Evolutionary conservation across 2,113 vertebrate genomes (phyloP).

Genomic region (Theristicus caerulescens): DNA sequence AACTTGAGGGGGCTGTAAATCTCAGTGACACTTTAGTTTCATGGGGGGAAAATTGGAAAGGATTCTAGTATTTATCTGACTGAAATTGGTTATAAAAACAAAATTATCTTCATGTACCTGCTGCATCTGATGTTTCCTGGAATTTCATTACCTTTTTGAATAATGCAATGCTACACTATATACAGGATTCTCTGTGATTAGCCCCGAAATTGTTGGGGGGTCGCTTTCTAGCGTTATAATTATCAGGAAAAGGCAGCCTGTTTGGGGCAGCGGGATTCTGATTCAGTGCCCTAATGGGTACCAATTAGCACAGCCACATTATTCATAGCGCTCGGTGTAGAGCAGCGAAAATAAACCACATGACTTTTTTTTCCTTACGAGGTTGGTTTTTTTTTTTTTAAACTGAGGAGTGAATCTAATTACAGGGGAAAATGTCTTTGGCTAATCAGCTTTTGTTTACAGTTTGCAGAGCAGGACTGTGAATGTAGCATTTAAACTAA

Average conservation of each 20-base stretch:
- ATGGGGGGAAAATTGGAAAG: constrained; percentile 79
- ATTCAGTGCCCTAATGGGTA: constrained; percentile 36
- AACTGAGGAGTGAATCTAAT: constrained; percentile 7
- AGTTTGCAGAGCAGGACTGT: neutral
- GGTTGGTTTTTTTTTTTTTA: neutral
- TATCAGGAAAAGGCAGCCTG: neutral
- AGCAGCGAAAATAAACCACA: neutral
- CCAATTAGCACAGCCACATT: constrained; percentile 50
- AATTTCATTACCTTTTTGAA: constrained; percentile 80
- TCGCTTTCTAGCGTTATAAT: neutral
- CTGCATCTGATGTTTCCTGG: constrained; percentile 77
- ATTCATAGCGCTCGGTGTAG: neutral
- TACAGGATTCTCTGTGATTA: constrained; percentile 38
- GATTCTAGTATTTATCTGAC: constrained; percentile 81
- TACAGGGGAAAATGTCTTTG: neutral
- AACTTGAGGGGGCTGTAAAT: constrained; percentile 91
- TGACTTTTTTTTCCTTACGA: neutral
- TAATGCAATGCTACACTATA: constrained; percentile 48
- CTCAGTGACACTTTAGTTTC: constrained; percentile 89
- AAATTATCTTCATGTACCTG: constrained; percentile 80
- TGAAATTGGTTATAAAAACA: constrained; percentile 86
- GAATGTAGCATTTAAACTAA: constrained; percentile 12
- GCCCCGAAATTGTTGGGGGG: constrained; percentile 41
- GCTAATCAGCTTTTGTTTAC: constrained; percentile 56
- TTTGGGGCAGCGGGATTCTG: constrained; percentile 22